Evolutionary conservation across 2,888 invertebrate genomes (phyloP).

Genomic region (Drosophila flavopinicola): DNA sequence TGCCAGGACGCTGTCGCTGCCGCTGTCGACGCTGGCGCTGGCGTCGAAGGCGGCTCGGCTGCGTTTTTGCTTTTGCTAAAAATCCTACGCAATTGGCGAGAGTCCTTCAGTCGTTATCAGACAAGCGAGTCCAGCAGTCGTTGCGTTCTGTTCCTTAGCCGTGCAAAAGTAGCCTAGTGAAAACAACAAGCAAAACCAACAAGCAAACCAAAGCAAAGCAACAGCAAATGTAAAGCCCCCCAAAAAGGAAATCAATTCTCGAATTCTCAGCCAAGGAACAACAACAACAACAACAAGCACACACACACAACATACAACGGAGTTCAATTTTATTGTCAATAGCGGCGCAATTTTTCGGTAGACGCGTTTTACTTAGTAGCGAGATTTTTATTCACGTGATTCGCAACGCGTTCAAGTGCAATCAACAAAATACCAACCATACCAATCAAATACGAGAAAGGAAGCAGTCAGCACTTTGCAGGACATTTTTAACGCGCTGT

Average conservation of each 20-base stretch:
- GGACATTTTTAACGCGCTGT: conserved; percentile 66
- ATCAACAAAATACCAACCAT: conserved; percentile 62
- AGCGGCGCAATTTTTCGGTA: conserved; percentile 45
- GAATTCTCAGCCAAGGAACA: conserved; percentile 29
- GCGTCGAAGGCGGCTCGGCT: conserved; percentile 43
- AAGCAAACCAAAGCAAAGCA: conserved; percentile 32
- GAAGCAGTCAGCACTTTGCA: conserved; percentile 32
- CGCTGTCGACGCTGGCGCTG: conserved; percentile 28
- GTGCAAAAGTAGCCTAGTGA: conserved; percentile 83
- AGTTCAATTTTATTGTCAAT: conserved; percentile 54
- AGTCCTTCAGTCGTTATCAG: conserved; percentile 84
- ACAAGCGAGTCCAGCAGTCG: conserved; percentile 84
- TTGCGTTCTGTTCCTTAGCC: conserved; percentile 83
- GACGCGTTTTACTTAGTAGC: conserved; percentile 49
- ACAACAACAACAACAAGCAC: conserved; percentile 11
- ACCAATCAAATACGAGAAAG: conserved; percentile 13
- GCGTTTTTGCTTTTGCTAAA: conserved; percentile 70
- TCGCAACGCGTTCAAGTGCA: conserved; percentile 81
- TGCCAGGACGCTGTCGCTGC: conserved; percentile 15
- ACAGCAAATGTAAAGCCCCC: conserved; percentile 22
- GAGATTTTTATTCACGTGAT: conserved; percentile 67
- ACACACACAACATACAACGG: conserved; percentile 20
- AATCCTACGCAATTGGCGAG: conserved; percentile 81
- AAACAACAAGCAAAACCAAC: conserved; percentile 49
- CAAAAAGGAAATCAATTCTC: conserved; percentile 54